phyloP scores from a whole-genome alignment of 1,140 invertebrate species.

The Caenorhabditis tropicalis region DNA sequence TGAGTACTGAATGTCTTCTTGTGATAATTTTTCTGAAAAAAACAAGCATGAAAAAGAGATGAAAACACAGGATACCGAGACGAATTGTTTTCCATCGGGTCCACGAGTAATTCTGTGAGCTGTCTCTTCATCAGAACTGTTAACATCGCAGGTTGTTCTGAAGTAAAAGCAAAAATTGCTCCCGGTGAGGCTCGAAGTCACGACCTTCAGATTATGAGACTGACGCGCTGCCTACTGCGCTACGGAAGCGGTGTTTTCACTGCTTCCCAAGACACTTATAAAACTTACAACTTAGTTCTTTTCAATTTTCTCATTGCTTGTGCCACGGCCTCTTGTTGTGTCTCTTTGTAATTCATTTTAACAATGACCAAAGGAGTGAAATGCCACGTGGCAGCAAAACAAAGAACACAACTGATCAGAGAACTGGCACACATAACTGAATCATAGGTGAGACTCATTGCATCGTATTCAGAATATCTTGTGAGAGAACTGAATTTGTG shows the following conservation, averaged over 20 bases:
- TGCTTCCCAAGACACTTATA: too few species aligned
- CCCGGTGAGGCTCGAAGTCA: constrained; percentile 67
- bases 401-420: background rate
- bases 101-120: background rate
- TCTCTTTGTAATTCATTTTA: background rate
- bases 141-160: background rate
- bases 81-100: background rate
- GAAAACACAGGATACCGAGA: background rate
- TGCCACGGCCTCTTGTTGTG: background rate
- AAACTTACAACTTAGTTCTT: constrained; percentile 15
- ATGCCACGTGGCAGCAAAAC: constrained; percentile 1
- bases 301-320: constrained; percentile 8
- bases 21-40: background rate
- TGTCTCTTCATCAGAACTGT: background rate
- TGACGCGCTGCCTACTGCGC: constrained; percentile 93
- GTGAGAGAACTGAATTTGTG: too few species aligned
- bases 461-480: background rate
- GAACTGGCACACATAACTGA: background rate
- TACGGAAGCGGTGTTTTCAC: constrained; percentile 72
- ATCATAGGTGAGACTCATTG: background rate
- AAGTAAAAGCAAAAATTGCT: background rate
- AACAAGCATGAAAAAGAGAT: background rate
- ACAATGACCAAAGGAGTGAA: constrained; percentile 12
- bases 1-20: background rate
- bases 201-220: constrained; percentile 96